A percentile compares a stretch with the other conserved stretches of the same genome.
phyloP scores from a whole-genome alignment of 2,797 vertebrate genomes.

The Rhinatrema bivittatum region DNA sequence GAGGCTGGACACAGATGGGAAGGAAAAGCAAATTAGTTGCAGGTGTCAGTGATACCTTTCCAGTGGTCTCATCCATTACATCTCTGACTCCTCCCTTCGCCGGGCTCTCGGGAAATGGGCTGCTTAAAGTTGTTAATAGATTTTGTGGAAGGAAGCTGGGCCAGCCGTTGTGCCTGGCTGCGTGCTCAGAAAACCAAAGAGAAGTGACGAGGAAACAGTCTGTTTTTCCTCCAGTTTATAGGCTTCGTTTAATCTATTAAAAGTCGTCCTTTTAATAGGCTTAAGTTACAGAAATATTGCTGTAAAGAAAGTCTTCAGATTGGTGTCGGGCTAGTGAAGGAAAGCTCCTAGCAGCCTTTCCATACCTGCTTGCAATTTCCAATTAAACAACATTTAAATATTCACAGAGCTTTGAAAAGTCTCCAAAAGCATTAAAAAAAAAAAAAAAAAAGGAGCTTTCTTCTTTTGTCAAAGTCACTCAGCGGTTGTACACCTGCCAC shows the following conservation, averaged over 20 bases:
- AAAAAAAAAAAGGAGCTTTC: neutral
- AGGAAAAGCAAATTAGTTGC: too few relatives aligned
- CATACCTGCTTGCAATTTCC: neutral
- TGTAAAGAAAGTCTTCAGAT: neutral
- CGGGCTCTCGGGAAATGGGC: too few relatives aligned
- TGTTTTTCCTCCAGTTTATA: slow-evolving; percentile 13
- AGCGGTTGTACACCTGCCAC: neutral
- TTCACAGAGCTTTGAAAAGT: neutral
- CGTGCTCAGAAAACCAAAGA: too few relatives aligned
- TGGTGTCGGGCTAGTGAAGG: neutral
- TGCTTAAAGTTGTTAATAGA: too few relatives aligned
- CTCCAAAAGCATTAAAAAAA: neutral
- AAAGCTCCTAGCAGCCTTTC: neutral
- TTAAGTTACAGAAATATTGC: slow-evolving; percentile 1
- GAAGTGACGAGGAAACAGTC: slow-evolving; percentile 11
- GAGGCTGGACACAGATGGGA: too few relatives aligned
- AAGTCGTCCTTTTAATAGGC: slow-evolving; percentile 6
- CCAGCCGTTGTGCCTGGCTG: too few relatives aligned
- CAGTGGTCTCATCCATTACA: too few relatives aligned
- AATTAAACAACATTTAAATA: slow-evolving; percentile 18
- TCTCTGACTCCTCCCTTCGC: too few relatives aligned
- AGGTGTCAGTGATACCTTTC: too few relatives aligned
- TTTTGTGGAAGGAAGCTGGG: too few relatives aligned
- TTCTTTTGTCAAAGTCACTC: slow-evolving; percentile 1
- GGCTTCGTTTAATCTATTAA: slow-evolving; percentile 27